Evolutionary conservation across 2,888 invertebrate genomes (phyloP).

Genomic region (Muscina levida): DNA sequence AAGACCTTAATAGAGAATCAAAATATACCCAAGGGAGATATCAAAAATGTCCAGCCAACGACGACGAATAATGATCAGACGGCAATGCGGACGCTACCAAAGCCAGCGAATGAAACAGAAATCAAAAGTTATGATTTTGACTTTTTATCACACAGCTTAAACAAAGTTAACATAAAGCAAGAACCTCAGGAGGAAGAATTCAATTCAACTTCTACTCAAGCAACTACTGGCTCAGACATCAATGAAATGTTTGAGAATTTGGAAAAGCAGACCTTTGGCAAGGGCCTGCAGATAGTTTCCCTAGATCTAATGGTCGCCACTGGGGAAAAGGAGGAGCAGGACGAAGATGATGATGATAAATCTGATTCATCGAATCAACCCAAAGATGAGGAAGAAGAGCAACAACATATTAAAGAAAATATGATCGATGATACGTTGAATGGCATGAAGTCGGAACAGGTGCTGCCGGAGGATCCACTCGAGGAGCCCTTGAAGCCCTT

Average conservation of each 20-base stretch:
- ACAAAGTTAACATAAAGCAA: constrained; percentile 44
- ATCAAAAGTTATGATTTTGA: not conserved
- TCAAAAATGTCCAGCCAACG: constrained; percentile 1
- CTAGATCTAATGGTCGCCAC: constrained; percentile 70
- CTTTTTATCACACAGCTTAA: not conserved
- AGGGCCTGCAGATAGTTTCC: constrained; percentile 75
- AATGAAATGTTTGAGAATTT: constrained; percentile 76
- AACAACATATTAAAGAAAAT: not conserved
- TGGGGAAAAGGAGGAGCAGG: constrained; percentile 63
- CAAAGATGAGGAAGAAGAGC: constrained; percentile 12
- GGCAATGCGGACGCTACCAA: not conserved
- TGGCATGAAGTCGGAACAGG: constrained; percentile 27
- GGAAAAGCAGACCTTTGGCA: constrained; percentile 72
- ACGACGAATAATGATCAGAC: not conserved
- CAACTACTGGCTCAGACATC: constrained; percentile 53
- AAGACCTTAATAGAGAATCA: constrained; percentile 13
- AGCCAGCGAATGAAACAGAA: not conserved
- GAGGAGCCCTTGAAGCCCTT: not conserved
- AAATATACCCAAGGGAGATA: constrained; percentile 26
- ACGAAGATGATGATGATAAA: constrained; percentile 34
- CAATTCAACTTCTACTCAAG: constrained; percentile 59
- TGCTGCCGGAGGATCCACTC: constrained; percentile 24
- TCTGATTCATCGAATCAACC: not conserved
- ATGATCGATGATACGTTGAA: not conserved
- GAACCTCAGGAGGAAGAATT: constrained; percentile 56